phyloP scores from a whole-genome alignment of 1,140 invertebrate species.

The Gryllus bimaculatus region DNA sequence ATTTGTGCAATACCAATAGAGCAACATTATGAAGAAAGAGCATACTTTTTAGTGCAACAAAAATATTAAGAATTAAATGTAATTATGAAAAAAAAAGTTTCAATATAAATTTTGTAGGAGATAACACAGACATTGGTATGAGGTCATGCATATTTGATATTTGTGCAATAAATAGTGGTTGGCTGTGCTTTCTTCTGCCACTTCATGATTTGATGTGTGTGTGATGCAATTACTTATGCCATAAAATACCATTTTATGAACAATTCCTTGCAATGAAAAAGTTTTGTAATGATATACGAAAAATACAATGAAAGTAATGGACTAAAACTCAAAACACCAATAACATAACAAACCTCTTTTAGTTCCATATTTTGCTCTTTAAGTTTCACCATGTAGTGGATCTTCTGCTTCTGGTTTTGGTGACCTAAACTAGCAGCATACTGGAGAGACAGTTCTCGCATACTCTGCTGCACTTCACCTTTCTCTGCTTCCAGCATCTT shows the following conservation, averaged over 20 bases:
- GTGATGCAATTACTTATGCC: not conserved
- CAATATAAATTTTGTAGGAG: too few relatives aligned
- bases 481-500: slow-evolving; percentile 31
- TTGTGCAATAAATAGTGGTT: too few relatives aligned
- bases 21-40: too few relatives aligned
- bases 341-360: slow-evolving; percentile 38
- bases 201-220: not conserved
- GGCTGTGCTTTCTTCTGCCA: too few relatives aligned
- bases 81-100: too few relatives aligned
- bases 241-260: not conserved
- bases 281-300: not conserved
- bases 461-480: slow-evolving; percentile 33
- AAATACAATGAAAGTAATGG: too few relatives aligned
- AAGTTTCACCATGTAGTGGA: slow-evolving; percentile 50
- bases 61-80: too few relatives aligned
- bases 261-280: not conserved
- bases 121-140: too few relatives aligned
- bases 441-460: slow-evolving; percentile 45
- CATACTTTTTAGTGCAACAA: too few relatives aligned
- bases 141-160: too few relatives aligned
- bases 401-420: slow-evolving; percentile 58
- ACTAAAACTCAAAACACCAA: too few relatives aligned
- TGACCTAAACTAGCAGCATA: slow-evolving; percentile 53
- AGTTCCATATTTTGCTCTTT: slow-evolving; percentile 47
- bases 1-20: too few relatives aligned